Percentiles rank a stretch among this genome's conserved stretches.
Conservation (phyloP, 2,888 invertebrate species). For the Macrostomum cliftonense region DNA sequence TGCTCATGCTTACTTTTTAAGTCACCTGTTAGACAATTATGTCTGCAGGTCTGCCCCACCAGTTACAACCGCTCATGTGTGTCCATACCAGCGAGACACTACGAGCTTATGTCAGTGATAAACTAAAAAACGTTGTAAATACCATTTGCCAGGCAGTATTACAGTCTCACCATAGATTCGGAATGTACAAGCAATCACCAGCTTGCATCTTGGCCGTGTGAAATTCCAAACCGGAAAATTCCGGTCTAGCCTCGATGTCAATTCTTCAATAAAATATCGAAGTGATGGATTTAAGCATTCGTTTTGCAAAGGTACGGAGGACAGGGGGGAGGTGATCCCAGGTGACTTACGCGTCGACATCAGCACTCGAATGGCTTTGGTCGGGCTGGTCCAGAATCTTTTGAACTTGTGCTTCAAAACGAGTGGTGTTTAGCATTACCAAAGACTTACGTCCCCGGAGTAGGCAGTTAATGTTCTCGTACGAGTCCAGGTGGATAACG, state of each 20-base stretch:
- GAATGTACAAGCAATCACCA: slow-evolving; percentile 13
- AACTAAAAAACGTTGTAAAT: no score
- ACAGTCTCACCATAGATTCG: not conserved
- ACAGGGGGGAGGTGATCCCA: no score
- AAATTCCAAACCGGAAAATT: slow-evolving; percentile 8
- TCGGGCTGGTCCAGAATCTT: not conserved
- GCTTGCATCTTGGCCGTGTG: slow-evolving; percentile 7
- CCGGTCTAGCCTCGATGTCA: slow-evolving; percentile 7
- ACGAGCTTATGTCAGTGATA: no score
- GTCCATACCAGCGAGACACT: no score
- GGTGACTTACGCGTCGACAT: not conserved
- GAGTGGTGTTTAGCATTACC: slow-evolving; percentile 19
- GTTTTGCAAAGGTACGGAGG: no score
- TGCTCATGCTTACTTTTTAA: no score
- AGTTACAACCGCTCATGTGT: no score
- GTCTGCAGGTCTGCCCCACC: no score
- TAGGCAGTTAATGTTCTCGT: slow-evolving; percentile 35
- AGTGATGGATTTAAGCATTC: no score
- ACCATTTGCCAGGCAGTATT: no score
- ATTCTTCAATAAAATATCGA: slow-evolving; percentile 5
- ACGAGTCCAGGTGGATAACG: slow-evolving; percentile 32
- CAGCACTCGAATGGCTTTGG: not conserved
- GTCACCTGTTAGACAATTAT: no score
- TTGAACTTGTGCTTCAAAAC: not conserved
- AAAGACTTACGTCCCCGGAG: slow-evolving; percentile 27